phyloP scores from a whole-genome alignment of 2,797 vertebrate genomes.

The Sebastes cheni region DNA sequence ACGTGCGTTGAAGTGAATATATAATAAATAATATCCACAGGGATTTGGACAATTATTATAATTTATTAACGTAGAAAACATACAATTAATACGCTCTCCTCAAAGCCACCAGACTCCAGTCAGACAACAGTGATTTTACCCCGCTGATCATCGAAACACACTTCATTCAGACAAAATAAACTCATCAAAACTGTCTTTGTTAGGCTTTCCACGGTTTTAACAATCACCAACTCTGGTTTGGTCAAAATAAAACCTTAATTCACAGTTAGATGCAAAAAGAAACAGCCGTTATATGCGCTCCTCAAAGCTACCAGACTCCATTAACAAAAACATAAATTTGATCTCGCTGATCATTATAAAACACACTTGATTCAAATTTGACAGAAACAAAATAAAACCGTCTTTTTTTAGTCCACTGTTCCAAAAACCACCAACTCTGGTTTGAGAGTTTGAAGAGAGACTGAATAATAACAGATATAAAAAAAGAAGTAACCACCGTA shows the following conservation, averaged over 20 bases:
- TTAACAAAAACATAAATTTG: no score
- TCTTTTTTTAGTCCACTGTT: neutral
- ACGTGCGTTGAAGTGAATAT: neutral
- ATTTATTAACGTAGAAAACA: neutral
- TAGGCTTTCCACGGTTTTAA: neutral
- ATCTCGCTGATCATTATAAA: no score
- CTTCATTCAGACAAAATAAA: neutral
- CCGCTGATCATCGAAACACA: no score
- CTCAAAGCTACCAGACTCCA: no score
- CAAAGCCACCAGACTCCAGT: neutral
- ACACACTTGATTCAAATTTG: no score
- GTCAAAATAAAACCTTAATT: neutral
- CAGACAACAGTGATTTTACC: neutral
- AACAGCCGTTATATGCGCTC: no score
- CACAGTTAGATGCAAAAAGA: neutral
- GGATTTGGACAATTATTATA: neutral
- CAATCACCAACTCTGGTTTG: neutral
- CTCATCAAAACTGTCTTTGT: neutral
- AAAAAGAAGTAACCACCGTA: neutral
- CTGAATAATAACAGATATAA: neutral
- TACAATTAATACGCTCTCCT: neutral
- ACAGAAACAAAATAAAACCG: no score
- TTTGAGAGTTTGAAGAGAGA: neutral
- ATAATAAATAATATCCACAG: neutral
- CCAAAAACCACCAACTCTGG: neutral